Evolutionary conservation across 2,113 vertebrate species (phyloP).

Genomic region (Clinocottus analis): DNA sequence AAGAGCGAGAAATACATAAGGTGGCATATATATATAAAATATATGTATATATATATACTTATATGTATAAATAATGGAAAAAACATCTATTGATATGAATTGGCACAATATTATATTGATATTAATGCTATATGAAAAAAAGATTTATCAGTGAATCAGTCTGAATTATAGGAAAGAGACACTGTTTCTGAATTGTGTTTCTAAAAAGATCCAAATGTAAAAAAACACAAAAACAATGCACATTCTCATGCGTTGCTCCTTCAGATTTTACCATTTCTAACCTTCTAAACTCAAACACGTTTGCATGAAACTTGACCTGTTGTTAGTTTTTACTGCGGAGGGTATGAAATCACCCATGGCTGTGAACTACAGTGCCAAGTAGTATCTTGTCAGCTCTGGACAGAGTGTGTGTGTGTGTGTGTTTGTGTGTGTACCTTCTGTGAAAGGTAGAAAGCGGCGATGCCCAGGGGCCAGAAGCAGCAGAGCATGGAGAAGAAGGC

Average conservation of each 20-base stretch:
- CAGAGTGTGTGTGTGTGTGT: slow-evolving; percentile 5
- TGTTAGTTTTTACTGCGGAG: slow-evolving; percentile 13
- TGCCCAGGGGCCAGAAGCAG: slow-evolving; percentile 93
- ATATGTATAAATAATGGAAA: too few relatives aligned
- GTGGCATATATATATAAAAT: neutral
- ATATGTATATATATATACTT: too few relatives aligned
- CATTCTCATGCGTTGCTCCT: neutral
- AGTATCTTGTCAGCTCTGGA: slow-evolving; percentile 42
- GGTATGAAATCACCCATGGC: slow-evolving; percentile 20
- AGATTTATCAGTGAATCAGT: too few relatives aligned
- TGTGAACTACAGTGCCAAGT: slow-evolving; percentile 44
- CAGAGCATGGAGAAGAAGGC: slow-evolving; percentile 94
- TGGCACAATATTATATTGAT: neutral
- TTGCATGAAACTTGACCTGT: too few relatives aligned
- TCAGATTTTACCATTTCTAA: slow-evolving; percentile 4
- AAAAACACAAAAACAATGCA: neutral
- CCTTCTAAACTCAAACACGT: too few relatives aligned
- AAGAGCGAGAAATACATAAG: neutral
- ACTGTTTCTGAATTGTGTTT: slow-evolving; percentile 5
- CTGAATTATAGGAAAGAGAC: neutral
- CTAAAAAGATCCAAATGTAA: neutral
- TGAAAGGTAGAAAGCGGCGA: slow-evolving; percentile 91
- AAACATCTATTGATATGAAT: too few relatives aligned
- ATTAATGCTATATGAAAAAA: too few relatives aligned
- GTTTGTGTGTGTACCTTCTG: slow-evolving; percentile 84